Conservation (phyloP, 2,888 invertebrate genomes). For the Eudasyphora cyanicolor region DNA sequence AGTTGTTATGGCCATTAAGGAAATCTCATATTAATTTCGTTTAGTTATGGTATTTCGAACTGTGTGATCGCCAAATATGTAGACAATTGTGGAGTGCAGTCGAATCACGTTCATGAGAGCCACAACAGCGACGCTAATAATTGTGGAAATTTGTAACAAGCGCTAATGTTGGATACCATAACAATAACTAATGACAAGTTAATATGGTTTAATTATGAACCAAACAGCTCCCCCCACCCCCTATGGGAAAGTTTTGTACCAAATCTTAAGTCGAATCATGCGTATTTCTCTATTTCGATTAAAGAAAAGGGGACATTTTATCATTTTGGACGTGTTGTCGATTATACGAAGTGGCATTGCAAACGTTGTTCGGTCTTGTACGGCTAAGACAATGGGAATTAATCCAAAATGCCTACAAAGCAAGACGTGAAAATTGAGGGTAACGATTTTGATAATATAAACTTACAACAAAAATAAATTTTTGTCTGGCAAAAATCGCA, state of each 20-base stretch:
- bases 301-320: neutral
- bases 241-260: conserved; percentile 16
- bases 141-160: conserved; percentile 57
- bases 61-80: conserved; percentile 27
- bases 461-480: conserved; percentile 7
- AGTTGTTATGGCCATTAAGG: conserved; percentile 53
- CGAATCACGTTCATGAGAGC: conserved; percentile 16
- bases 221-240: too few relatives aligned
- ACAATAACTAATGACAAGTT: conserved; percentile 52
- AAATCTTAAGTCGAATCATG: conserved; percentile 24
- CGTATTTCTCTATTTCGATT: neutral
- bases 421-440: too few relatives aligned
- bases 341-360: neutral
- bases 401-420: neutral
- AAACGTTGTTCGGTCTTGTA: neutral
- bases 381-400: neutral
- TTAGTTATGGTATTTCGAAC: conserved; percentile 43
- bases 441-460: too few relatives aligned
- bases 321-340: conserved; percentile 4
- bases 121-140: neutral
- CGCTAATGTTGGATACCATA: conserved; percentile 37
- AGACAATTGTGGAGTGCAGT: conserved; percentile 22
- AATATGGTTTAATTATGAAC: conserved; percentile 41
- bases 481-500: too few relatives aligned
- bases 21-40: conserved; percentile 51